Percentiles rank a stretch among this genome's conserved stretches.
These are phyloP conservation scores for Paralichthys olivaceus DNA, from an alignment of 2,113 vertebrate species.

Conservation along the genomic window DNA sequence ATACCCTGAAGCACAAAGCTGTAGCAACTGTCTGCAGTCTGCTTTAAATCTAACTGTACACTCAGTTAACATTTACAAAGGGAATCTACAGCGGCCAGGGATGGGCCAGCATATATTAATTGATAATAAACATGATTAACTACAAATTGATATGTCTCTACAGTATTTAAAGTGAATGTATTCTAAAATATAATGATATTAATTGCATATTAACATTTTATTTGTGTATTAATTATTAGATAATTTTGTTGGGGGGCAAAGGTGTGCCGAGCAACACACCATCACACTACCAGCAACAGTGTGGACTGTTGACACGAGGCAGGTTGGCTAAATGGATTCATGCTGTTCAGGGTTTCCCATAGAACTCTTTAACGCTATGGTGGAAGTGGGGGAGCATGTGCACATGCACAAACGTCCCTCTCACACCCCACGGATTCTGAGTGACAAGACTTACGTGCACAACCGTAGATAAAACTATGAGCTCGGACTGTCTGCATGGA, in stretches of 20 bases:
- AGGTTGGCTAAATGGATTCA: no score
- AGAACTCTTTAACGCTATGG: no score
- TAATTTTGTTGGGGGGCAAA: not conserved
- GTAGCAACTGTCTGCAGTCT: not conserved
- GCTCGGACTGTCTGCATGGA: no score
- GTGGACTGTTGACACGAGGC: not conserved
- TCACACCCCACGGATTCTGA: no score
- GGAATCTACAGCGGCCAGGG: not conserved
- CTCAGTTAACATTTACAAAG: slow-evolving; percentile 35
- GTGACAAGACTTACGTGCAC: no score
- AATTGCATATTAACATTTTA: not conserved
- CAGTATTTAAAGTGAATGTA: not conserved
- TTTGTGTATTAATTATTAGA: not conserved
- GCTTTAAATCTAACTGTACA: slow-evolving; percentile 10
- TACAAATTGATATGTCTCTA: not conserved
- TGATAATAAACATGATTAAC: not conserved
- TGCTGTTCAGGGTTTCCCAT: no score
- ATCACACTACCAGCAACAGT: not conserved
- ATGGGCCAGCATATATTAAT: not conserved
- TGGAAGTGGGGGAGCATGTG: no score
- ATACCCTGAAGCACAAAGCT: slow-evolving; percentile 10
- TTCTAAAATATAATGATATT: not conserved
- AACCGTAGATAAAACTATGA: no score
- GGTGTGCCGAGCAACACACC: not conserved
- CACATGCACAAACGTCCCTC: no score